Conservation (phyloP, 2,797 vertebrate genomes). For the Malacoraja senta region DNA sequence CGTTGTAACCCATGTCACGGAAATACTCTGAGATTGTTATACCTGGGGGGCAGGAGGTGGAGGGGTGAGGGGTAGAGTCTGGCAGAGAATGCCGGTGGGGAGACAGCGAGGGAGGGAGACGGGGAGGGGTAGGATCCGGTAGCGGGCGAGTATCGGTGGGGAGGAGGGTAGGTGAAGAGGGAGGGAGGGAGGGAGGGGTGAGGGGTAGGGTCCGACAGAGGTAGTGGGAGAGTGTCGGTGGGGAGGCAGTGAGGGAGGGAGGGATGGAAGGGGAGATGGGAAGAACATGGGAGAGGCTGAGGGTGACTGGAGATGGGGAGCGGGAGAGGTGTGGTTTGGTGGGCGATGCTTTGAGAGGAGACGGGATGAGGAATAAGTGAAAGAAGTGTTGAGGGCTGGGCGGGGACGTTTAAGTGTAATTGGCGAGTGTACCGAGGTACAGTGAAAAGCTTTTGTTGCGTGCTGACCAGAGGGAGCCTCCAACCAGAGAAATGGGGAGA, state of each 20-base stretch:
- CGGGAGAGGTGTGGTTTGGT: not conserved
- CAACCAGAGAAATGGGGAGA: too few relatives aligned
- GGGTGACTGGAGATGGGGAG: not conserved
- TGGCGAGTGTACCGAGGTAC: too few relatives aligned
- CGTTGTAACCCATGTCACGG: slow-evolving; percentile 53
- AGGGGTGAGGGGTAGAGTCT: too few relatives aligned
- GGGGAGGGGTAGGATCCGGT: not conserved
- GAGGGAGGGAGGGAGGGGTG: not conserved
- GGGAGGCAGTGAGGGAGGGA: not conserved
- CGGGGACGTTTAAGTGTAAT: too few relatives aligned
- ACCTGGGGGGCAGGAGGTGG: slow-evolving; percentile 40
- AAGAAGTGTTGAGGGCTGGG: too few relatives aligned
- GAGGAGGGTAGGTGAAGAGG: too few relatives aligned
- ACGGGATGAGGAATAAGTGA: too few relatives aligned
- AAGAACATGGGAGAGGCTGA: not conserved
- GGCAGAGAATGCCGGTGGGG: too few relatives aligned
- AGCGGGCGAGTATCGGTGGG: not conserved
- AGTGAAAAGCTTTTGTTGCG: too few relatives aligned
- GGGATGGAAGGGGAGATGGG: too few relatives aligned
- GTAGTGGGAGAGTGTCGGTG: not conserved
- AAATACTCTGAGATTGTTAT: slow-evolving; percentile 55
- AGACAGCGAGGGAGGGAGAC: not conserved
- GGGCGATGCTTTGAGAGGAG: not conserved
- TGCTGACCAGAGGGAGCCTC: too few relatives aligned
- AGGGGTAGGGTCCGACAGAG: not conserved